Evolutionary conservation across 2,888 invertebrate genomes (phyloP).

Genomic region (Drosophila mimica): DNA sequence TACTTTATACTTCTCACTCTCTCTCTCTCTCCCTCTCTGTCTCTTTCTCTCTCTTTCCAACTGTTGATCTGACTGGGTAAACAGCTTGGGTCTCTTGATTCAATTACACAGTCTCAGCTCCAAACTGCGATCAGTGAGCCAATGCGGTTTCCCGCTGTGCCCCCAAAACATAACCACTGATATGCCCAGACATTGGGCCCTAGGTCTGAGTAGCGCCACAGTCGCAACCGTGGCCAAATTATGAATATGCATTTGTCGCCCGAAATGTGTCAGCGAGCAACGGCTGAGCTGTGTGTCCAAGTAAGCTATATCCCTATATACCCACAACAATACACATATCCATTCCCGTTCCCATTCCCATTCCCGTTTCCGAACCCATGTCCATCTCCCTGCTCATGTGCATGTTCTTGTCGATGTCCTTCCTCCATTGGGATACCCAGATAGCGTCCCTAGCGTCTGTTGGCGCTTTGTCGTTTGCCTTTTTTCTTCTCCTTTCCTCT

Average conservation of each 20-base stretch:
- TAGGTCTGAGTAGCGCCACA: slow-evolving; percentile 65
- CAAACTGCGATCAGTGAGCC: slow-evolving; percentile 56
- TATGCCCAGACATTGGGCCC: slow-evolving; percentile 51
- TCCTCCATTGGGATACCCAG: slow-evolving; percentile 33
- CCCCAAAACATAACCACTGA: slow-evolving; percentile 60
- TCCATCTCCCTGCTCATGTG: slow-evolving; percentile 21
- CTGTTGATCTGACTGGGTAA: slow-evolving; percentile 12
- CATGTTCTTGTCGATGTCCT: slow-evolving; percentile 54
- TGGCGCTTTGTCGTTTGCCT: slow-evolving; percentile 56
- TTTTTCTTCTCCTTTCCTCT: slow-evolving; percentile 12
- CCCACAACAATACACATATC: slow-evolving; percentile 21
- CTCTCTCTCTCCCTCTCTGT: not conserved
- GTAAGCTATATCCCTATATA: not conserved
- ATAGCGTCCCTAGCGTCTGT: slow-evolving; percentile 25
- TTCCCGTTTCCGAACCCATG: slow-evolving; percentile 26
- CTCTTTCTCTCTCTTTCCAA: not conserved
- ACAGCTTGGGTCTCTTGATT: slow-evolving; percentile 34
- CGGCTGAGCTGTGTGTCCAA: slow-evolving; percentile 1
- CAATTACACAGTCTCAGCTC: slow-evolving; percentile 65
- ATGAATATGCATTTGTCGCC: slow-evolving; percentile 66
- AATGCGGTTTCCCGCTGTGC: slow-evolving; percentile 62
- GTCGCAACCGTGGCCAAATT: slow-evolving; percentile 19
- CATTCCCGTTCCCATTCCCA: not conserved
- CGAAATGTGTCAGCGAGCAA: slow-evolving; percentile 35
- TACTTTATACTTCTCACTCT: not conserved